Evolutionary conservation across 2,888 invertebrate species (phyloP), one percentile per base, ranked within the genome.

Genomic region (Nomada lathburiana): DNA sequence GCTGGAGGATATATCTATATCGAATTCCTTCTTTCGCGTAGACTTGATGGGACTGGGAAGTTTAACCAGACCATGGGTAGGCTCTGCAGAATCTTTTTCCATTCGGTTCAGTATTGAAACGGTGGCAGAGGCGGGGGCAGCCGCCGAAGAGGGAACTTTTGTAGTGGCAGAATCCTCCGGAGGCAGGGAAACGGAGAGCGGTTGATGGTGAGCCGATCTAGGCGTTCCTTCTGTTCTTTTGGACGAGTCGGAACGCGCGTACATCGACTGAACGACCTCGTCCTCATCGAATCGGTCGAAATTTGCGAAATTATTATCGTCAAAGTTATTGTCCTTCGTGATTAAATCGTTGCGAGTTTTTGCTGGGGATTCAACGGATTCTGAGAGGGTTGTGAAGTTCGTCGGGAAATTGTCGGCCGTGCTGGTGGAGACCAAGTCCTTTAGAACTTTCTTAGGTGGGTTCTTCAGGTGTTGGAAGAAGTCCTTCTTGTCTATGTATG

Each of bases 391-490:
- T 85, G 91, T 89, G 81, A 94, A 93, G 88, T 92, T 89, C 55
- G 93, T 90, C 76, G 92, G 90, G 57, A 93, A 93, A 1, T 92
- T 92, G 18, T 94, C 94, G 3, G 90, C 91, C 16, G 91, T 90
- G 80, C 82, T 92, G 11, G 90, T 92, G 18, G 90, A 89, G 76
- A 96, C 96, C 93, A 98, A 95, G 94, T 98, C 98, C 95, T 98
- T 98, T 90, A 98, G 96, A 85, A 97, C 97, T 95, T 98, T 98
- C 95, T 98, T 98, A 90, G 98, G 98, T 89, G 98, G 98, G 94
- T 98, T 98, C 95, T 98, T 98, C 92, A 98, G 95, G 94, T 98
- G 98, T 95, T 98, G 98, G 95, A 98, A 98, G 95, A 98, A 98
- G 95, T 98, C 97, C 95, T 98, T 98, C 95, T 98, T 98, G 95